Conservation (phyloP, 2,888 invertebrate genomes). For the Hypena proboscidalis region DNA sequence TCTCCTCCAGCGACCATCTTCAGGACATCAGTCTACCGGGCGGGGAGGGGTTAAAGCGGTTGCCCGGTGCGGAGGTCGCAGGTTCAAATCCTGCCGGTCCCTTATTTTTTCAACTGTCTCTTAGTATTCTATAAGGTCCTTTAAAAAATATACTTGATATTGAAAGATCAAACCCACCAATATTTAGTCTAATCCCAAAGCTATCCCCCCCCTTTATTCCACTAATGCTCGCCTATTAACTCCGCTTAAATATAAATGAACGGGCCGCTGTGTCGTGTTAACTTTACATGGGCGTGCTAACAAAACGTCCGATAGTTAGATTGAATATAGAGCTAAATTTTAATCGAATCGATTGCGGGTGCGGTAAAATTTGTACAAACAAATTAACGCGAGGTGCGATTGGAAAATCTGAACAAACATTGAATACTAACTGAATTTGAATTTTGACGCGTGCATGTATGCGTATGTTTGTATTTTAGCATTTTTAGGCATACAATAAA, state of each 20-base stretch:
- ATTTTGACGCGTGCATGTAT: slow-evolving; percentile 48
- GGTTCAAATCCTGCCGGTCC: too few species aligned
- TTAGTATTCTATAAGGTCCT: too few species aligned
- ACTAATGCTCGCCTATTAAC: slow-evolving; percentile 31
- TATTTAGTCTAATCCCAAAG: too few species aligned
- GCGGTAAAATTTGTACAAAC: slow-evolving; percentile 72
- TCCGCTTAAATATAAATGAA: slow-evolving; percentile 30
- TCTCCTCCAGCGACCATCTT: too few species aligned
- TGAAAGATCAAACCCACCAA: too few species aligned
- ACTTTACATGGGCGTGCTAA: slow-evolving; percentile 46
- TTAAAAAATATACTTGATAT: too few species aligned
- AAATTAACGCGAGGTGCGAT: slow-evolving; percentile 75
- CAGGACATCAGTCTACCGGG: too few species aligned
- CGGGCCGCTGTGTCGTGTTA: slow-evolving; percentile 29
- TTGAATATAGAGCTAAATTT: slow-evolving; percentile 66
- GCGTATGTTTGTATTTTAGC: slow-evolving; percentile 25
- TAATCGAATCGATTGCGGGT: slow-evolving; percentile 69
- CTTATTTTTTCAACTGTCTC: too few species aligned
- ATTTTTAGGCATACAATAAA: slow-evolving; percentile 16
- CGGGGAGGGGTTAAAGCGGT: too few species aligned
- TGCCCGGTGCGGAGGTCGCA: too few species aligned
- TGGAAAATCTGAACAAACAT: slow-evolving; percentile 74
- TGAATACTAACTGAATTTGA: slow-evolving; percentile 63
- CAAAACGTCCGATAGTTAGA: slow-evolving; percentile 48
- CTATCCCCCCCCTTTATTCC: too few species aligned